A percentile compares a stretch with the other conserved stretches of the same genome.
phyloP scores from a whole-genome alignment of 2,797 vertebrate species.

The Ctenochaetus hawaiiensis region DNA sequence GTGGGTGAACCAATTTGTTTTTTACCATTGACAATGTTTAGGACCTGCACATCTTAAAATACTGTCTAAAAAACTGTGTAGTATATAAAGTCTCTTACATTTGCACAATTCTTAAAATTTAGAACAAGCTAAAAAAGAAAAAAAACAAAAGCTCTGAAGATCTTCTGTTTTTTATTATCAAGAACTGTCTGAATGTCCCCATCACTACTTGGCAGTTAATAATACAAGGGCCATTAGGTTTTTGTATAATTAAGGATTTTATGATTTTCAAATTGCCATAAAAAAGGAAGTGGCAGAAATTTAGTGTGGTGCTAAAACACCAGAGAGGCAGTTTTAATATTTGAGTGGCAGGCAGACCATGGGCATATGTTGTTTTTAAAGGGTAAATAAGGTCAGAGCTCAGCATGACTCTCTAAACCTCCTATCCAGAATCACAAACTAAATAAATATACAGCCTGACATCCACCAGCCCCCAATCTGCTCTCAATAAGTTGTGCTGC shows the following conservation, averaged over 20 bases:
- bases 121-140: not conserved
- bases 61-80: not conserved
- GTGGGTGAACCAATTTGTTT: too few relatives aligned
- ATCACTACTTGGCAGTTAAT: constrained; percentile 32
- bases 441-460: constrained; percentile 41
- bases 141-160: not conserved
- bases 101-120: not conserved
- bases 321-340: constrained; percentile 6
- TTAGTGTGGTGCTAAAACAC: constrained; percentile 14
- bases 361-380: constrained; percentile 20
- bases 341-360: not conserved
- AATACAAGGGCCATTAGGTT: constrained; percentile 26
- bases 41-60: too few relatives aligned
- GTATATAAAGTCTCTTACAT: not conserved
- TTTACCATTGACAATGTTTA: too few relatives aligned
- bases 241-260: constrained; percentile 7
- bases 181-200: constrained; percentile 36
- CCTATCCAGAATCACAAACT: constrained; percentile 43
- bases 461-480: constrained; percentile 65
- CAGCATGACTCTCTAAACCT: constrained; percentile 18
- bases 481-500: constrained; percentile 67
- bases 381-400: constrained; percentile 14
- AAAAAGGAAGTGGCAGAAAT: not conserved
- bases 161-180: constrained; percentile 34
- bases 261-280: not conserved